Percentiles rank a stretch among this genome's conserved stretches.
These are phyloP conservation scores for Buceros bicornis DNA, from an alignment of 2,797 vertebrate species.

Conservation along the genomic window DNA sequence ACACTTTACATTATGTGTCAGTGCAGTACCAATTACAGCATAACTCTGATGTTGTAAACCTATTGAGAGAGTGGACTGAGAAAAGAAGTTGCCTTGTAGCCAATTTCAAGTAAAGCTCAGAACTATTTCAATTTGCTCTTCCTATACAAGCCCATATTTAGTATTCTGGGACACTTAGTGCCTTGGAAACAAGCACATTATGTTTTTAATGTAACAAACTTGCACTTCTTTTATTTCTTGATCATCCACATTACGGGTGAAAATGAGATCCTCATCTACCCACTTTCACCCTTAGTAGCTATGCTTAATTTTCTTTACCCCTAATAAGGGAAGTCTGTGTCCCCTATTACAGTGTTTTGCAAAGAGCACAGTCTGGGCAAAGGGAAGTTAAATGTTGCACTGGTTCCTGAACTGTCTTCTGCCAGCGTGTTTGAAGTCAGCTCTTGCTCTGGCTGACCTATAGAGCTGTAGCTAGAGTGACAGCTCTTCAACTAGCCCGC, in stretches of 20 bases:
- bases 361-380: background rate
- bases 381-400: background rate
- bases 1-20: constrained; percentile 77
- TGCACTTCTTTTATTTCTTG: background rate
- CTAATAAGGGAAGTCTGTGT: background rate
- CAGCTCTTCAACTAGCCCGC: background rate
- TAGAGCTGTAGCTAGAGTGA: background rate
- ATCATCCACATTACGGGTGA: background rate
- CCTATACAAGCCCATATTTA: background rate
- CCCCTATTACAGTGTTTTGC: background rate
- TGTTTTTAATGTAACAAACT: background rate
- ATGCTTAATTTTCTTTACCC: background rate
- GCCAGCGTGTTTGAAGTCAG: background rate
- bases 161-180: background rate
- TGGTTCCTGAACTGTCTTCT: background rate
- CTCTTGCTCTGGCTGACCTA: background rate
- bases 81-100: background rate
- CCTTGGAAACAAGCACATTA: background rate
- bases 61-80: constrained; percentile 17
- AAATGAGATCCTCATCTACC: background rate
- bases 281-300: background rate
- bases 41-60: constrained; percentile 51
- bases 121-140: background rate
- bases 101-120: constrained; percentile 26
- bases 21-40: constrained; percentile 71